A percentile compares a stretch with the other conserved stretches of the same genome.
Conservation (phyloP, 2,113 vertebrate genomes). For the Scortum barcoo region DNA sequence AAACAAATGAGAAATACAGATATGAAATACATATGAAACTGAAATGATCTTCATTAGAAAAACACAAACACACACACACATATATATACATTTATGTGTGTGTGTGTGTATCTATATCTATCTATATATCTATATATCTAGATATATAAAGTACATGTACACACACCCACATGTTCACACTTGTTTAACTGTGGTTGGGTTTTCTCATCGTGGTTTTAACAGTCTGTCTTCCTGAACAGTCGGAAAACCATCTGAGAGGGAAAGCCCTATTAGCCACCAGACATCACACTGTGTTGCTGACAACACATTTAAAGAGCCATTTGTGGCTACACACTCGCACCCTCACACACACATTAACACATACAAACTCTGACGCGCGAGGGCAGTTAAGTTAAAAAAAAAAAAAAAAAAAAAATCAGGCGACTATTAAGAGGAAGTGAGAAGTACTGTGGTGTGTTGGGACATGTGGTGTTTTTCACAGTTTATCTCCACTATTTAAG, state of each 20-base stretch:
- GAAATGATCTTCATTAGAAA: not conserved
- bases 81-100: no score
- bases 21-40: not conserved
- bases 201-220: not conserved
- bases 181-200: not conserved
- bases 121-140: no score
- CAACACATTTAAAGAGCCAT: constrained; percentile 33
- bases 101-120: no score
- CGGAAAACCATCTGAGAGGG: constrained; percentile 39
- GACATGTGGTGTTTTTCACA: constrained; percentile 41
- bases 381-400: constrained; percentile 28
- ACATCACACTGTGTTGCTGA: constrained; percentile 47
- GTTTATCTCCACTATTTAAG: constrained; percentile 4
- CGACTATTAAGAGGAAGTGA: constrained; percentile 37
- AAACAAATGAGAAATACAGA: not conserved
- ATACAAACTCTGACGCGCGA: not conserved
- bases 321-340: constrained; percentile 3
- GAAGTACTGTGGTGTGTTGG: constrained; percentile 18
- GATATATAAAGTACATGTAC: not conserved
- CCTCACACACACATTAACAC: not conserved
- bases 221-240: constrained; percentile 31
- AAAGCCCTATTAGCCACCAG: constrained; percentile 34
- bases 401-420: constrained; percentile 26
- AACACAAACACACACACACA: not conserved
- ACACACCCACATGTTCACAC: not conserved